phyloP scores from a whole-genome alignment of 2,888 invertebrate species.

The Dioctria rufipes region DNA sequence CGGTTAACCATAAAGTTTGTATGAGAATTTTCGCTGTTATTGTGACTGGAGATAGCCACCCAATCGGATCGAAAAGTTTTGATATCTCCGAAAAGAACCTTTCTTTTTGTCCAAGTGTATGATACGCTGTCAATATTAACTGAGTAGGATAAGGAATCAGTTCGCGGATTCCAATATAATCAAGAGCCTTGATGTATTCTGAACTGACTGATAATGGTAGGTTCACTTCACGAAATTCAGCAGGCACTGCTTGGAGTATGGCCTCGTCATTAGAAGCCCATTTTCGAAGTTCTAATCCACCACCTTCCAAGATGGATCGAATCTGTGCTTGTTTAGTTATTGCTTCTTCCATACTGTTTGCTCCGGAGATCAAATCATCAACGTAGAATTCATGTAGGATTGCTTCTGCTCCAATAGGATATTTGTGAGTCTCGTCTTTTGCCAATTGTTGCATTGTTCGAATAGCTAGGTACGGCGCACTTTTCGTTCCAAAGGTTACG shows the following conservation, averaged over 20 bases:
- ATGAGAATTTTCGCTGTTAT: constrained; percentile 1
- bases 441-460: background rate
- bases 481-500: background rate
- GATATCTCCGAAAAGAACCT: background rate
- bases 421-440: background rate
- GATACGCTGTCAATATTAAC: background rate
- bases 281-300: background rate
- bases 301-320: background rate
- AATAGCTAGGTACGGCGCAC: background rate
- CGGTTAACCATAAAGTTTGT: constrained; percentile 1
- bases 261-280: background rate
- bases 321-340: background rate
- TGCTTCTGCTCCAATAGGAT: background rate
- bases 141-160: background rate
- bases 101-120: background rate
- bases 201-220: background rate
- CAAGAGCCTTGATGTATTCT: background rate
- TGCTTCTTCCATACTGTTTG: background rate
- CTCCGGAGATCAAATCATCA: background rate
- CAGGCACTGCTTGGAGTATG: background rate
- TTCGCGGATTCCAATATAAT: background rate
- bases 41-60: background rate
- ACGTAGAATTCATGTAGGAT: background rate
- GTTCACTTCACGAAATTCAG: background rate
- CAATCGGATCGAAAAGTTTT: background rate